These are phyloP conservation scores for Chrysochloris asiatica DNA, from an alignment of 2,113 vertebrate species.

Conservation along the genomic window DNA sequence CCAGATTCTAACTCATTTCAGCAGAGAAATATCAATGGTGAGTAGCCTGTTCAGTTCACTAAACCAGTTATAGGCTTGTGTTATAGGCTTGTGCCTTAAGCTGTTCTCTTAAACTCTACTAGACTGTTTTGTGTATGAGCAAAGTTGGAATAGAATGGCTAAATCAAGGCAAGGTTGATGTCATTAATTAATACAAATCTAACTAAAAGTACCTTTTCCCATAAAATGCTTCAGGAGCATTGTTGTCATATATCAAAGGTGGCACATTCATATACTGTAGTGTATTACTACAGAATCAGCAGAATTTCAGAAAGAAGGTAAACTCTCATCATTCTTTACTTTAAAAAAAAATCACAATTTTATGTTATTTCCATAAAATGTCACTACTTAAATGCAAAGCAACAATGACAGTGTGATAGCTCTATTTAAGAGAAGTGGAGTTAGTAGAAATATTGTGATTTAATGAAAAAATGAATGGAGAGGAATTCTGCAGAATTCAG, in stretches of 20 bases:
- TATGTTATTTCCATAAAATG: background rate
- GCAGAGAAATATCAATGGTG: background rate
- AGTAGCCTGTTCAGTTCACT: background rate
- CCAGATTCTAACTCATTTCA: background rate
- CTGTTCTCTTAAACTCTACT: background rate
- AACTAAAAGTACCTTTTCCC: no score
- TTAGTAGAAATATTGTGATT: background rate
- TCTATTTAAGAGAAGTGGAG: background rate
- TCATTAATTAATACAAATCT: no score
- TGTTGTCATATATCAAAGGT: constrained; percentile 6
- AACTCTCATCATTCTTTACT: background rate
- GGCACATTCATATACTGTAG: background rate
- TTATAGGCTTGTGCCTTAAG: background rate
- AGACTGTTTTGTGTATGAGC: background rate
- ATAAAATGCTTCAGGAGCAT: background rate
- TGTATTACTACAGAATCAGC: constrained; percentile 11
- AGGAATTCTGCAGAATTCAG: background rate
- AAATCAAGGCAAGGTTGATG: background rate
- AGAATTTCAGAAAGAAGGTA: constrained; percentile 26
- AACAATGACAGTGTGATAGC: background rate
- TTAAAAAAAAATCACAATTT: background rate
- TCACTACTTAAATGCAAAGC: background rate
- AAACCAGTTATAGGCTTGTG: background rate
- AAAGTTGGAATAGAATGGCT: background rate
- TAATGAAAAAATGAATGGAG: background rate